Evolutionary conservation across 1,140 invertebrate species (phyloP).

Genomic region (Pseudoatta argentina): DNA sequence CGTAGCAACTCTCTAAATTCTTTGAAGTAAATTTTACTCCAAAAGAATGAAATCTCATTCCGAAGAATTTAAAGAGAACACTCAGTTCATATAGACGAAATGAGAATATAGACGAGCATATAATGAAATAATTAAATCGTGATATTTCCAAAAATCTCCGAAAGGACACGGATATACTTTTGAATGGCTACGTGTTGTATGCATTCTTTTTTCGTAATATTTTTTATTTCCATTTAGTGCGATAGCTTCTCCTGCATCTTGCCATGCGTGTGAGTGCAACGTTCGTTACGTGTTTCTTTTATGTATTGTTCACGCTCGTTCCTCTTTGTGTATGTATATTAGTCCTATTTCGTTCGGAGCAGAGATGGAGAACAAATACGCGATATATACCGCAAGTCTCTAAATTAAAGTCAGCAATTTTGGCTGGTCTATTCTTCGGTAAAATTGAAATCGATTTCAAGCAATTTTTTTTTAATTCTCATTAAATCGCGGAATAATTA

Average conservation of each 20-base stretch:
- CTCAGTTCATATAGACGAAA: background rate
- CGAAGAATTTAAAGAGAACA: too few relatives aligned
- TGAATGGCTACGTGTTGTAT: constrained; percentile 53
- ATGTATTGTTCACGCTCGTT: constrained; percentile 43
- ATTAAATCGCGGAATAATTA: background rate
- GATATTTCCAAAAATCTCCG: background rate
- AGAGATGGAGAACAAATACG: constrained; percentile 15
- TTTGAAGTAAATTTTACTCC: too few relatives aligned
- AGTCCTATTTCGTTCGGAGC: background rate
- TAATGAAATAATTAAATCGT: background rate
- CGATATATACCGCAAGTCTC: background rate
- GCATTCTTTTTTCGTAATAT: constrained; percentile 45
- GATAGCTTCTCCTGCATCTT: constrained; percentile 58
- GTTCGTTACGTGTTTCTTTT: constrained; percentile 59
- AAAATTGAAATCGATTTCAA: background rate
- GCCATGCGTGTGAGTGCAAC: constrained; percentile 55
- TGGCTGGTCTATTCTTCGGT: background rate
- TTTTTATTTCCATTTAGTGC: constrained; percentile 49
- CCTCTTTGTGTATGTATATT: constrained; percentile 26
- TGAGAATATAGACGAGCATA: background rate
- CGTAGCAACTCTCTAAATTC: background rate
- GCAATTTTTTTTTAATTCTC: background rate
- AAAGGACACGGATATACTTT: constrained; percentile 14
- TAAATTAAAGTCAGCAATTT: background rate
- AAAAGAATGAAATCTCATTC: too few relatives aligned